phyloP scores from a whole-genome alignment of 2,888 invertebrate species.

The Mesorhabditis spiculigera region DNA sequence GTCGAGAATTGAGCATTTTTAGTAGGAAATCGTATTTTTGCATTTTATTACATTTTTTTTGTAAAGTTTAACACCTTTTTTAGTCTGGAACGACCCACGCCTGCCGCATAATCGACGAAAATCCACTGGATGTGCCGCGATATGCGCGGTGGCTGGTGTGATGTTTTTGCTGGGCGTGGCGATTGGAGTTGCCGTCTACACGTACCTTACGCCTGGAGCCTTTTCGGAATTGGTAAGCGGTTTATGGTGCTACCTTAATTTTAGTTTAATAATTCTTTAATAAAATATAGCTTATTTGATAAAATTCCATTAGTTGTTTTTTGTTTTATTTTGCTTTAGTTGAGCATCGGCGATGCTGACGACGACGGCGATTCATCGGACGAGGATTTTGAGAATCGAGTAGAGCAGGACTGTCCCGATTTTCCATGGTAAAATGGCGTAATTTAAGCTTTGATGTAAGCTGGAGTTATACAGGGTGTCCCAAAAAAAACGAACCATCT shows the following conservation, averaged over 20 bases:
- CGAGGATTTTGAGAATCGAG: background rate
- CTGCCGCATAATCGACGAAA: background rate
- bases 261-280: too few relatives aligned
- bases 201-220: background rate
- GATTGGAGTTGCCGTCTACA: slow-evolving; percentile 6
- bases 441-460: too few relatives aligned
- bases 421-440: background rate
- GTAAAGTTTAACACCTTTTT: background rate
- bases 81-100: slow-evolving; percentile 2
- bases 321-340: background rate
- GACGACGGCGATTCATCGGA: background rate
- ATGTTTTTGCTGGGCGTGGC: background rate
- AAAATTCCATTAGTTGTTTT: too few relatives aligned
- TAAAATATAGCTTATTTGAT: too few relatives aligned
- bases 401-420: background rate
- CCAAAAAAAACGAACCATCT: too few relatives aligned
- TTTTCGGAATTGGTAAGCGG: slow-evolving; percentile 2
- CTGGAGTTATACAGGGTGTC: background rate
- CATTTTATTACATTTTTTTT: too few relatives aligned
- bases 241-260: too few relatives aligned
- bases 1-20: too few relatives aligned
- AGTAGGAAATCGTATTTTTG: too few relatives aligned
- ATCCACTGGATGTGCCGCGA: background rate
- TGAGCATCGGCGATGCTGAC: background rate
- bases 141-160: background rate